Conservation (phyloP, 2,888 invertebrate genomes). For the Calameuta idolon region DNA sequence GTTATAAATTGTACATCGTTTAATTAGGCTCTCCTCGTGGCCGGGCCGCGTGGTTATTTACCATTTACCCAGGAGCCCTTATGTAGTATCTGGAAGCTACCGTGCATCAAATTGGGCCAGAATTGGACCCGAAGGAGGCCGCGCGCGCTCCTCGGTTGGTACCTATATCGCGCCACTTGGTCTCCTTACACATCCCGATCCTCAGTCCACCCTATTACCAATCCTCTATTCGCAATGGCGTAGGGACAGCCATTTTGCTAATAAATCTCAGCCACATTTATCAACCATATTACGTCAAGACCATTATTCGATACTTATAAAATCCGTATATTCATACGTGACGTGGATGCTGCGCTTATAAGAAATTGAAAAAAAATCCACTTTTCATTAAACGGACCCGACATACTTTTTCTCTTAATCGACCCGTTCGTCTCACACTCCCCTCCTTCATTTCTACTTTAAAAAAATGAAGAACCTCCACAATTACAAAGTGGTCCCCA, state of each 20-base stretch:
- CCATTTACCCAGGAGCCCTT: constrained; percentile 50
- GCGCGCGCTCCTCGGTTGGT: constrained; percentile 4
- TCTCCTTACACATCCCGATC: constrained; percentile 8
- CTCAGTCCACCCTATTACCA: neutral
- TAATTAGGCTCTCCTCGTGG: constrained; percentile 62
- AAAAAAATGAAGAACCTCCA: constrained; percentile 37
- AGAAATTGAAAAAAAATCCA: neutral
- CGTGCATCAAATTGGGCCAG: constrained; percentile 60
- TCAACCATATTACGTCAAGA: neutral
- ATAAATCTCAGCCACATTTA: neutral
- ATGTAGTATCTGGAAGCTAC: constrained; percentile 49
- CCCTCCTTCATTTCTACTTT: neutral
- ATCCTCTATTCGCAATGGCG: constrained; percentile 9
- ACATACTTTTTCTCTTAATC: neutral
- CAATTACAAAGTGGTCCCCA: constrained; percentile 8
- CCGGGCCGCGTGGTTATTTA: constrained; percentile 47
- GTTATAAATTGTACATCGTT: constrained; percentile 68
- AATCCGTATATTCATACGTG: neutral
- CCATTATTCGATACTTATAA: neutral
- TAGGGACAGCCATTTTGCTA: neutral
- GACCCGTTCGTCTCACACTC: neutral
- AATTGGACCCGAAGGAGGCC: constrained; percentile 40
- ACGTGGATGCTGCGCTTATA: neutral
- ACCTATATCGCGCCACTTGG: constrained; percentile 10
- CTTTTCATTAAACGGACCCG: neutral